These are phyloP conservation scores for Quiscalus mexicanus DNA, from an alignment of 2,113 vertebrate species.

Conservation along the genomic window DNA sequence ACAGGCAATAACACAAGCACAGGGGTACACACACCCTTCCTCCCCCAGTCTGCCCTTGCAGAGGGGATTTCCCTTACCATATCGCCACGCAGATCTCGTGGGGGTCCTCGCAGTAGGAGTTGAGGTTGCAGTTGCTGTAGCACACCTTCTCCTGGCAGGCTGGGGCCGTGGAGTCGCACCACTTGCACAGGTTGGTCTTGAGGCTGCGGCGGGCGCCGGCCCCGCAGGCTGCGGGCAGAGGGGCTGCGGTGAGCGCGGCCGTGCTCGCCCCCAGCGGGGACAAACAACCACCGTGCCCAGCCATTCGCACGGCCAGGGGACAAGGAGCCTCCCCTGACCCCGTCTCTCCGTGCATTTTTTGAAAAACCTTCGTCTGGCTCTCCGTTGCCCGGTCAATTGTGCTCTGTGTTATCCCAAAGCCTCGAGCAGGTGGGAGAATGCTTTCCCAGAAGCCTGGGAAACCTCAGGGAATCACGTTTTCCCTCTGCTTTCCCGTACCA, in stretches of 20 bases:
- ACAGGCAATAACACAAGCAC: background rate
- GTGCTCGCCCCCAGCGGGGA: background rate
- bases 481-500: rapidly evolving
- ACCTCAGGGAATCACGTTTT: rapidly evolving
- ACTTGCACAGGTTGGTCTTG: constrained; percentile 85
- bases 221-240: constrained; percentile 25
- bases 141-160: constrained; percentile 82
- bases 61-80: constrained; percentile 74
- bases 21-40: rapidly evolving
- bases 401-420: background rate
- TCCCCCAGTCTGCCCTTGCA: rapidly evolving
- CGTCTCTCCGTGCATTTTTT: rapidly evolving
- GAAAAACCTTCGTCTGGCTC: background rate
- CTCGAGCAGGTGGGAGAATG: background rate
- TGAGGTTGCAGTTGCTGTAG: constrained; percentile 85
- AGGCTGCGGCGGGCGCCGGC: constrained; percentile 73
- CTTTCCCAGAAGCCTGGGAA: background rate
- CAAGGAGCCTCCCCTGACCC: rapidly evolving
- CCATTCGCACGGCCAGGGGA: rapidly evolving
- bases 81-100: constrained; percentile 88
- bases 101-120: constrained; percentile 80
- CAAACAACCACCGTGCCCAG: rapidly evolving
- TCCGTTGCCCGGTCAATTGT: background rate
- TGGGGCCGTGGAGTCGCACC: constrained; percentile 82
- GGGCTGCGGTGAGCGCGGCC: background rate